Evolutionary conservation across 2,888 invertebrate genomes (phyloP).

Genomic region (Aleiodes leptofemur): DNA sequence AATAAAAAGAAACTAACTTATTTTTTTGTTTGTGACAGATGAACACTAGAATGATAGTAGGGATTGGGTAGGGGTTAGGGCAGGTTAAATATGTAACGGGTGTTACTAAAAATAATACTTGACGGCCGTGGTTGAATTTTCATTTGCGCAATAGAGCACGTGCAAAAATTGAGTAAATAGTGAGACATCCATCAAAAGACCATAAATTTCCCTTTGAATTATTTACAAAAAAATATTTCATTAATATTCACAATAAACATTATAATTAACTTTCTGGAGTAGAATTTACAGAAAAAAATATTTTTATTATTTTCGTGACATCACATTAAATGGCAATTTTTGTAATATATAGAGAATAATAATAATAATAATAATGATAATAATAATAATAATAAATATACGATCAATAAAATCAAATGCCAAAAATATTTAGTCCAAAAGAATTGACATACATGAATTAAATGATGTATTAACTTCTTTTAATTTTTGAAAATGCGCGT

Average conservation of each 20-base stretch:
- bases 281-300: neutral
- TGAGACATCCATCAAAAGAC: conserved; percentile 12
- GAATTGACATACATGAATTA: no score
- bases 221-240: neutral
- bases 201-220: conserved; percentile 5
- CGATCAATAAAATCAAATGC: neutral
- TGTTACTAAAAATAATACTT: conserved; percentile 71
- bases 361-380: no score
- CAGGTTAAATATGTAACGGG: conserved; percentile 73
- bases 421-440: neutral
- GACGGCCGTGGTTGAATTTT: conserved; percentile 66
- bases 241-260: neutral
- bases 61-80: conserved; percentile 66
- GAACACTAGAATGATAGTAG: conserved; percentile 9
- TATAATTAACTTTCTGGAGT: neutral
- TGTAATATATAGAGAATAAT: no score
- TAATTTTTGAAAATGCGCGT: neutral
- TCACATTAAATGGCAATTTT: no score
- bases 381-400: no score
- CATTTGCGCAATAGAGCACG: conserved; percentile 73
- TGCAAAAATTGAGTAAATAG: conserved; percentile 57
- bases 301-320: neutral
- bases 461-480: no score
- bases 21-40: conserved; percentile 14
- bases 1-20: neutral